phyloP scores from a whole-genome alignment of 2,888 invertebrate genomes.

The Sinelater perroti region DNA sequence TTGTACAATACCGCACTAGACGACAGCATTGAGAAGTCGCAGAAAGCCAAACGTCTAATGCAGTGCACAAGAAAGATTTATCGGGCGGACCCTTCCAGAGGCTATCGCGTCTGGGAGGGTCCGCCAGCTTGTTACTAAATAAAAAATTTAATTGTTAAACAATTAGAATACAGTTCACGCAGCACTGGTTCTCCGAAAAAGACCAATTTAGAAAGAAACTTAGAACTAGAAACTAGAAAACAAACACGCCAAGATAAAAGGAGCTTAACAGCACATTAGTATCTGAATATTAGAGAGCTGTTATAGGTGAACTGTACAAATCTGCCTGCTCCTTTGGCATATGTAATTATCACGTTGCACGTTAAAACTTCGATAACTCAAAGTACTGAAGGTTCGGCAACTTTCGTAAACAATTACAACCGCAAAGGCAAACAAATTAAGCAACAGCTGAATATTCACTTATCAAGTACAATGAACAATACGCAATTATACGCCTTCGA shows the following conservation, averaged over 20 bases:
- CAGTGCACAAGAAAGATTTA: slow-evolving; percentile 19
- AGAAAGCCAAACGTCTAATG: slow-evolving; percentile 25
- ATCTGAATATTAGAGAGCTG: slow-evolving; percentile 33
- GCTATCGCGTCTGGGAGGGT: neutral
- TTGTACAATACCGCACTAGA: slow-evolving; percentile 76
- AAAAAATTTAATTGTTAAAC: slow-evolving; percentile 21
- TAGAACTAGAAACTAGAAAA: slow-evolving; percentile 39
- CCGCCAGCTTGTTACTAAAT: slow-evolving; percentile 4
- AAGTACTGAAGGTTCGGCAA: too few relatives aligned
- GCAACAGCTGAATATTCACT: too few relatives aligned
- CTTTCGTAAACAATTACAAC: too few relatives aligned
- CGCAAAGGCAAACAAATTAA: too few relatives aligned
- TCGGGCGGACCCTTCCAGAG: neutral
- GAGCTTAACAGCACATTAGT: slow-evolving; percentile 38
- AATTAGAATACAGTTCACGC: slow-evolving; percentile 44
- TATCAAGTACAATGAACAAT: too few relatives aligned
- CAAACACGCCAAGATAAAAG: slow-evolving; percentile 35
- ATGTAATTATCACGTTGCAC: too few relatives aligned
- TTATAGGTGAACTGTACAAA: slow-evolving; percentile 42
- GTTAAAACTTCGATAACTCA: too few relatives aligned
- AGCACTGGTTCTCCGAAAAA: slow-evolving; percentile 23
- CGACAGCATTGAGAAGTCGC: slow-evolving; percentile 43
- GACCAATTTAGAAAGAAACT: slow-evolving; percentile 35
- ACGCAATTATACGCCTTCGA: too few relatives aligned
- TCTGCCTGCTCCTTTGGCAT: slow-evolving; percentile 2